Evolutionary conservation across 2,113 vertebrate genomes (phyloP).

Genomic region (Propithecus coquereli): DNA sequence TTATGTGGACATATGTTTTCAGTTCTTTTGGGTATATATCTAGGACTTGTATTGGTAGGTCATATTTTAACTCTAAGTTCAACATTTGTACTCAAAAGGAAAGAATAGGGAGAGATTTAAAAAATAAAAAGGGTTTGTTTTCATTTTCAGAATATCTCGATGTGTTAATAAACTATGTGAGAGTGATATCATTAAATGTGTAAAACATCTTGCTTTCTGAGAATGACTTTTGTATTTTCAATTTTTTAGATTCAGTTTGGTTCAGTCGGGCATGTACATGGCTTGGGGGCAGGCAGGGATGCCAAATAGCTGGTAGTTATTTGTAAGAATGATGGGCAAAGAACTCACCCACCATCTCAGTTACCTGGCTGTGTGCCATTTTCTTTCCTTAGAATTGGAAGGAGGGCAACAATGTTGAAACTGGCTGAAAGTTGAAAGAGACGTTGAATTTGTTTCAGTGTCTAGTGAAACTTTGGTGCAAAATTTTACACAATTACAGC

Average conservation of each 20-base stretch:
- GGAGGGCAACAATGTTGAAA: not conserved
- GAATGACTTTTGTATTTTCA: not conserved
- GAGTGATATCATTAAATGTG: not conserved
- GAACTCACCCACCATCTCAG: not conserved
- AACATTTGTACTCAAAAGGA: not conserved
- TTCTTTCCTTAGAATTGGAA: not conserved
- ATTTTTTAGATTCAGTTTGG: not conserved
- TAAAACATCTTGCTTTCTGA: not conserved
- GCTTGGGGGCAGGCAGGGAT: not conserved
- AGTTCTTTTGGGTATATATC: not conserved
- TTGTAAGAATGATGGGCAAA: not conserved
- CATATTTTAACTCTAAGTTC: not conserved
- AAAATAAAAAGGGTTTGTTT: not conserved
- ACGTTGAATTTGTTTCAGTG: not conserved
- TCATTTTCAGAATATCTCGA: not conserved
- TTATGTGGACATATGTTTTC: not conserved
- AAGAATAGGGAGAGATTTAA: not conserved
- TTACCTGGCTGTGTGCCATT: not conserved
- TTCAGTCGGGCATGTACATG: fast-evolving
- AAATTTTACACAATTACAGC: not conserved
- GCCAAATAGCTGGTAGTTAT: not conserved
- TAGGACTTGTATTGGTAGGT: not conserved
- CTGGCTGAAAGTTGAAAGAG: not conserved
- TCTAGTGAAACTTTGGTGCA: not conserved
- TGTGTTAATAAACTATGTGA: not conserved